Base-by-base conservation (phyloP, 2,797 vertebrate genomes). In the Protosalanx chinensis region DNA sequence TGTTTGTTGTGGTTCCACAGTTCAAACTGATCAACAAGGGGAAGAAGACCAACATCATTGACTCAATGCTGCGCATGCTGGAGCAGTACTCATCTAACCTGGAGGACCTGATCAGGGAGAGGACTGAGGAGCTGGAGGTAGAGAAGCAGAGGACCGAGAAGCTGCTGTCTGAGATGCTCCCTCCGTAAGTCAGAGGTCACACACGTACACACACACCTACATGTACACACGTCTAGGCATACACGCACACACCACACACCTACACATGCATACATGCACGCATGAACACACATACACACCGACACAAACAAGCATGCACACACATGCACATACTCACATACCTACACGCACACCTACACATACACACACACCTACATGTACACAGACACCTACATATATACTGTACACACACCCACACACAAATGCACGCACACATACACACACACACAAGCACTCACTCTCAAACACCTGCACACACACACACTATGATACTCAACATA, bases 11-110 rank as follows among this genome's bases (percentile, higher is more conserved):
- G 74, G 23, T 0, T 15, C 30, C 67, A 27, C 68, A 94, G 93
- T 94, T 94, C 82, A 94, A 94, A 83, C 84, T 91, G 32, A 94
- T 94, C 76, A 94, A 94, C 88, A 94, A 94, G 76, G 93, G 93
- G 8, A 94, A 94, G 79, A 94, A 94, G 87, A 94, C 93, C 32
- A 94, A 94, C 84, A 94, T 94, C 72, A 94, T 94, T 1, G 93
- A 94, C 84, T 94, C 93, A 30, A 94, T 94, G 93, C 80, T 94
- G 83, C 88, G 93, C 68, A 94, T 94, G 93, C 78, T 94, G 82
- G 93, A 94, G 84, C 93, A 94, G 86, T 94, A 94, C 84, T 93
- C 91, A 75, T 94, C 93, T 64, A 94, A 94, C 80, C 87, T 94
- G 67, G 93, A 94, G 79, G 93, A 94, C 65, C 88, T 94, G 62